Base-by-base conservation (phyloP, 2,113 vertebrate species). In the Sturnira hondurensis region DNA sequence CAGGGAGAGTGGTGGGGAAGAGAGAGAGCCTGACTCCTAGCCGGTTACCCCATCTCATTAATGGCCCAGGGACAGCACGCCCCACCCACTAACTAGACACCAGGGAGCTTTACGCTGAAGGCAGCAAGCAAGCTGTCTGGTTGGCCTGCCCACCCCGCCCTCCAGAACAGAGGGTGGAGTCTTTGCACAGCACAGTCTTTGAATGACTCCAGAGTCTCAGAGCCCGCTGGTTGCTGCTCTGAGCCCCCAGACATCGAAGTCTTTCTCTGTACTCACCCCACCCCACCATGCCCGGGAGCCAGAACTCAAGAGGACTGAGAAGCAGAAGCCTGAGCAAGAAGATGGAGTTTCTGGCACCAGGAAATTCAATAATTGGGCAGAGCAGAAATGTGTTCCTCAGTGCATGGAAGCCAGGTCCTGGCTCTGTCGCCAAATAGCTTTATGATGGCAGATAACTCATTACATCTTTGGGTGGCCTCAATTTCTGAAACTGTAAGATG, bases 41-140 rank as follows among this genome's bases (percentile, higher is more conserved):
- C 92, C 0, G 0, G 45, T 95, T 91, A 88, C 47, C 63, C 90
- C 83, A 61, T 24, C 52, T 94, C 81, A 33, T 89, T 95, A 74
- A 73, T 70, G 96, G 96, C 92, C 86, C 67, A 78, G 82, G 61
- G 78, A 91, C 33, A 74, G n/a, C n/a, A 89, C 6, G 38, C 89
- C 93, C 97, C 96, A 97, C 96, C 96, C 96, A 97, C 94, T 97
- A 96, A 96, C 90, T 93, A 91, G 96, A 95, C 0, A 0, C 78
- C 43, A 0, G 43, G 28, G 85, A 96, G 94, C 83, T 80, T 36
- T 80, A 0, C 16, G 86, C 71, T 96, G 94, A 88, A 96, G 93
- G 95, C 93, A 96, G 89, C 89, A 90, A 96, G 95, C 76, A 88
- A 87, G 87, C 52, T 43, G 56, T 74, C 36, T 38, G 77, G 71